phyloP scores from a whole-genome alignment of 23 tunicate species.

The Oikopleura dioica region DNA sequence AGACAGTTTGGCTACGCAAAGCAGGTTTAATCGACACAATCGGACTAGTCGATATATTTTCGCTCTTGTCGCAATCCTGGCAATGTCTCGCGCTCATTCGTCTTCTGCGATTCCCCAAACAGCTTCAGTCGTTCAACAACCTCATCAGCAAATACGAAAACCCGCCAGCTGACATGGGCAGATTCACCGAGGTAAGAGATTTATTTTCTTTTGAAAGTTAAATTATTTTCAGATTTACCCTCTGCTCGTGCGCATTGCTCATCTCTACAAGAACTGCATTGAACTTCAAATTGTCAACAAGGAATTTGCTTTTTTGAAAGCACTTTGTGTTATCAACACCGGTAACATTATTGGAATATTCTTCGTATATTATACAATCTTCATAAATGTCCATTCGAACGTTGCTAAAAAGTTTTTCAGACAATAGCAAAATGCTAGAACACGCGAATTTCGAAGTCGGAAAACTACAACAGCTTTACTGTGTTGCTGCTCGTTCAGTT shows the following conservation, averaged over 20 bases:
- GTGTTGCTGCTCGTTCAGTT: neutral
- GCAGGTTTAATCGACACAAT: neutral
- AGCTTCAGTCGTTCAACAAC: neutral
- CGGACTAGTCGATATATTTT: neutral
- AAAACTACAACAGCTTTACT: neutral
- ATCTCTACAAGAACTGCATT: neutral
- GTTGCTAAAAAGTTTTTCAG: neutral
- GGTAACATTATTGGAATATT: neutral
- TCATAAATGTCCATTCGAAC: neutral
- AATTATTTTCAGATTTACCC: conserved; percentile 2
- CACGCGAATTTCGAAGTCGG: neutral
- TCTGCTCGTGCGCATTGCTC: neutral
- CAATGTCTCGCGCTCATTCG: neutral
- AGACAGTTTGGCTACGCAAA: neutral
- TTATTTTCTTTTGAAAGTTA: neutral
- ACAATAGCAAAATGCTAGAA: neutral
- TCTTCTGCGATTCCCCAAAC: neutral
- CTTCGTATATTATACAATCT: neutral
- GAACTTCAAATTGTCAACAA: neutral
- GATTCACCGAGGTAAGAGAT: neutral
- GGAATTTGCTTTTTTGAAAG: neutral
- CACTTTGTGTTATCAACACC: neutral
- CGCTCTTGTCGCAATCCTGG: neutral
- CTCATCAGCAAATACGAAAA: neutral
- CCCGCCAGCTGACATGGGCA: neutral